Base-by-base conservation (phyloP, 2,113 vertebrate species). In the Copsychus sechellarum region DNA sequence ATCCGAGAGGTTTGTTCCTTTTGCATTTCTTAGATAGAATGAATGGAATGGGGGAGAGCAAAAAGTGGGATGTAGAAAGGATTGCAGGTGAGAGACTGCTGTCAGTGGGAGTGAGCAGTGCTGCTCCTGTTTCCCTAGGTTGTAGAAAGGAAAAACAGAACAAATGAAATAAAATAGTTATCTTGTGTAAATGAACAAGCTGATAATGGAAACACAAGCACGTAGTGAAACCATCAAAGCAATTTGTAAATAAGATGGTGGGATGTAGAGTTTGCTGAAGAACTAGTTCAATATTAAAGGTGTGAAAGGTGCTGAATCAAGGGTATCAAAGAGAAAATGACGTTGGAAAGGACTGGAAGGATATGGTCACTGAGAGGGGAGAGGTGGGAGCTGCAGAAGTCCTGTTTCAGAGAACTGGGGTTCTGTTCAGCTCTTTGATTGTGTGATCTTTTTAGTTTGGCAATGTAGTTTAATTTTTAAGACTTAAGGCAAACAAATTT, bases 141-240 rank as follows among this genome's bases (percentile, higher is more conserved):
- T 56, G 54, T 53, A 24, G 58, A 56, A 62, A 79, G 43, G 14
- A 42, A 77, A 77, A 61, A 8, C 1, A 73, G 5, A 76, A 56
- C 1, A 3, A 64, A n/a, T 69, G 24, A 66, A 33, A 71, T 29
- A 50, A 79, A 25, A 54, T 0, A 1, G 19, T 86, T 88, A 5
- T 8, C 43, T 25, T 61, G 25, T 84, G 34, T 54, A 77, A 86
- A 57, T 48, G 34, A 60, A 19, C 25, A 23, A 81, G n/a, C 22
- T n/a, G 51, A 8, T 14, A 14, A 4, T 79, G 28, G 66, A 74
- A 43, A 54, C 3, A 8, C 10, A 36, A 48, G 43, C 25, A 12
- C 0, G 0, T 20, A 26, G 50, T 20, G 40, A 64, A 26, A 57
- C 19, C 12, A 12, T 33, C 26, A 26, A 48, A 78, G n/a, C 61